A percentile compares a stretch with the other conserved stretches of the same genome.
phyloP scores from a whole-genome alignment of 1,140 invertebrate species.

The Megalopta genalis region DNA sequence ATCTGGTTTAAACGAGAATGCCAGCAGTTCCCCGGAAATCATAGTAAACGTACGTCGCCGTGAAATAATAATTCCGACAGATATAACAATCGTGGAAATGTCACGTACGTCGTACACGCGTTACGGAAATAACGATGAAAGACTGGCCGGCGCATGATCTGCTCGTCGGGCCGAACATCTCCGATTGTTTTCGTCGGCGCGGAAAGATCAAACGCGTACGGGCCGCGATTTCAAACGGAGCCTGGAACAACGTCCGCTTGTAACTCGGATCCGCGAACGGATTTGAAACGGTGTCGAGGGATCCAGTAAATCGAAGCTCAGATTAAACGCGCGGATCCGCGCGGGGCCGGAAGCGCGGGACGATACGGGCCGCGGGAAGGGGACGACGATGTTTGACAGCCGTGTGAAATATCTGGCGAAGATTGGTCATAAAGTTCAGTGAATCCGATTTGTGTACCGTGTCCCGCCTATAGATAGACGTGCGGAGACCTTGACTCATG shows the following conservation, averaged over 20 bases:
- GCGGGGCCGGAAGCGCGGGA: background rate
- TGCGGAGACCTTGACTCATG: constrained; percentile 9
- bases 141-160: background rate
- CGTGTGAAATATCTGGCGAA: constrained; percentile 6
- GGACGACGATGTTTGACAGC: constrained; percentile 43
- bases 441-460: constrained; percentile 25
- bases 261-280: background rate
- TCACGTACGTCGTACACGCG: background rate
- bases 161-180: background rate
- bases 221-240: background rate
- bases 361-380: background rate
- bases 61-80: too few relatives aligned
- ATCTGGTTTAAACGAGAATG: too few relatives aligned
- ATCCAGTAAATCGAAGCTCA: constrained; percentile 6
- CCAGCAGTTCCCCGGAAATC: too few relatives aligned
- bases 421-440: constrained; percentile 33
- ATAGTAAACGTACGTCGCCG: too few relatives aligned
- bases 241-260: background rate
- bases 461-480: constrained; percentile 27
- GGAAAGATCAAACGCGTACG: background rate
- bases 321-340: background rate
- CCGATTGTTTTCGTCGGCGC: background rate
- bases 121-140: background rate
- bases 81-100: background rate
- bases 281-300: background rate